Evolutionary conservation across 2,113 vertebrate genomes (phyloP), one percentile per base, ranked within the genome.

Genomic region (Ctenomys sociabilis): DNA sequence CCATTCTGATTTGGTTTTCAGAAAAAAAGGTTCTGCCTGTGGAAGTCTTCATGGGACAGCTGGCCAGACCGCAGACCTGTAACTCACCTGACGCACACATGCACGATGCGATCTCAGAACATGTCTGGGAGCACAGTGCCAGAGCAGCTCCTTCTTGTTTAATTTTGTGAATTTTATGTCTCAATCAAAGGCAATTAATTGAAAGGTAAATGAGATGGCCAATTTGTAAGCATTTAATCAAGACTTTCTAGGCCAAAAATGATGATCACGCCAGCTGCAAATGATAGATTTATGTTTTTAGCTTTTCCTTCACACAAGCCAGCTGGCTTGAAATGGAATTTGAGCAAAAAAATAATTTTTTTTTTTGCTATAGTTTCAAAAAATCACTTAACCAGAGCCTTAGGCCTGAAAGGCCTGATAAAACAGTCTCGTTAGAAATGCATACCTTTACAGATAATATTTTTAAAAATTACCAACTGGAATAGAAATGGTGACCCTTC

Each of bases 201-300:
- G 93, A 96, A 98, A 98, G 81, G 95, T 61, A 26, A 64, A 91
- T 97, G 81, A 66, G 37, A 95, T 77, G n/a, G 94, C 73, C 73
- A 96, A 93, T 95, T 28, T 95, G 24, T 95, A 97, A 97, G 96
- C 93, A 95, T 64, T 94, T 97, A 98, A 97, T 98, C 97, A 96
- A 97, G 88, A 91, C 0, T 91, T 77, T 96, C 91, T 92, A 63
- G 96, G 81, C 82, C 91, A 97, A 92, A 14, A 70, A 80, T 96
- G 96, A 37, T 95, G 96, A 90, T 75, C 64, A 78, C 93, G 54
- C 9, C 95, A 97, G 97, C 95, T 97, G 91, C 43, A 97, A 87
- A 77, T 97, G 91, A 96, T 89, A 64, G 73, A 97, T 97, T 98
- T 97, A 95, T 97, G 54, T 68, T 91, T 92, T 88, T 86, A 91